Evolutionary conservation across 2,113 vertebrate genomes (phyloP).

Genomic region (Trochalopteron elliotii): DNA sequence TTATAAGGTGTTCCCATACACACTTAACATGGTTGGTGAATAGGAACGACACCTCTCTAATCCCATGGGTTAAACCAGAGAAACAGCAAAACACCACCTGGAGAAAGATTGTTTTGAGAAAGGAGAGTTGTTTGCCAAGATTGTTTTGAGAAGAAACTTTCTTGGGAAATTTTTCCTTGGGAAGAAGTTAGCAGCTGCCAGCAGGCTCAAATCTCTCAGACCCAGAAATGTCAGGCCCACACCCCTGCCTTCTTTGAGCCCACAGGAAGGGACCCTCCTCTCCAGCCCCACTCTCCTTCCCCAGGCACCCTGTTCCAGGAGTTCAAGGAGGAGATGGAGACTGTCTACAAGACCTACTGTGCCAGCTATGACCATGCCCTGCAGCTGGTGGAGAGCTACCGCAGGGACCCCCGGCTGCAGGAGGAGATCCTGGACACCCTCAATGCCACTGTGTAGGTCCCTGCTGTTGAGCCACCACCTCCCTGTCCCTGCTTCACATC

Average conservation of each 20-base stretch:
- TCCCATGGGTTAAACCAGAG: too few relatives aligned
- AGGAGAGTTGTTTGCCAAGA: too few relatives aligned
- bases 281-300: not conserved
- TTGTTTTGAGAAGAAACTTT: too few relatives aligned
- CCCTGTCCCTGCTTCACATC: not conserved
- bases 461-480: not conserved
- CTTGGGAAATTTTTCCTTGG: too few relatives aligned
- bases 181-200: too few relatives aligned
- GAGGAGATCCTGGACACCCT: constrained; percentile 78
- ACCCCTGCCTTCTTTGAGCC: not conserved
- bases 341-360: constrained; percentile 87
- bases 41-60: too few relatives aligned
- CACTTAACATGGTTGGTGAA: too few relatives aligned
- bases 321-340: constrained; percentile 86
- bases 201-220: too few relatives aligned
- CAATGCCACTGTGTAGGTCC: constrained; percentile 82
- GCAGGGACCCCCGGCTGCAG: constrained; percentile 83
- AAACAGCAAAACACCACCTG: too few relatives aligned
- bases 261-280: not conserved
- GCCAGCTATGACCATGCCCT: constrained; percentile 83
- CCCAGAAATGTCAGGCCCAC: too few relatives aligned
- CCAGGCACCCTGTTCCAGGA: constrained; percentile 87
- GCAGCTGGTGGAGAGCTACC: constrained; percentile 82
- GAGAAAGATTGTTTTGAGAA: too few relatives aligned
- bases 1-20: too few relatives aligned